Base-by-base conservation (phyloP, 2,113 vertebrate species). In the Scortum barcoo region DNA sequence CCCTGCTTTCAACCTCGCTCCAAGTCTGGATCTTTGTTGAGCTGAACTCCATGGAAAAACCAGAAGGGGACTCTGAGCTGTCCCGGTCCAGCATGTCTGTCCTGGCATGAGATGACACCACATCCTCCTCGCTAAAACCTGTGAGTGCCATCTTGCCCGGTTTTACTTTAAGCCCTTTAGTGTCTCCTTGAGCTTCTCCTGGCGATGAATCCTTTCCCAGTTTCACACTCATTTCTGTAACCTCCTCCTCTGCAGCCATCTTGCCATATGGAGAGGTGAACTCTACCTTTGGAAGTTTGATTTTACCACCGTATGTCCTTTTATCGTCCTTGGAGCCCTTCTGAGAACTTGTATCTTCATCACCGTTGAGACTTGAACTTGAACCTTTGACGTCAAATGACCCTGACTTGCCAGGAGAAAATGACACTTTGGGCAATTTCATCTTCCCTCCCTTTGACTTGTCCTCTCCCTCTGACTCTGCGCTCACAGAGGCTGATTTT, bases 281-380 rank as follows among this genome's bases (percentile, higher is more conserved):
- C 76, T 95, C 95, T 12, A 97, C 88, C 2, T 96, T 96, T 62
- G 97, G 97, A 60, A 97, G 86, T 44, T 94, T 96, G 4, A 96
- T 87, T 50, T 96, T 95, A 60, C 95, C 92, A 48, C 87, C 62
- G 36, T 95, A 85, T 73, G 81, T 90, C n/a, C 69, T 68, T 83
- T 88, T 92, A 58, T 90, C 76, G 9, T 91, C 92, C 62, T 87
- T 92, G 30, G 86, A 84, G 60, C 81, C 91, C 13, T 91, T 93
- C 36, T 86, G 82, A 80, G 79, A 72, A 57, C 80, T 82, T 57
- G 30, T 19, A 46, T 89, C 86, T 76, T 88, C 84, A 61, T 94
- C 92, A 38, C 88, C 87, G 1, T 91, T 92, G 12, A 87, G 33
- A 56, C 86, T 88, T 54, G 86, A 82, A 46, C 68, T 83, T 50